Evolutionary conservation across 2,888 invertebrate genomes (phyloP), one percentile per base, ranked within the genome.

Genomic region (Agrochola macilenta): DNA sequence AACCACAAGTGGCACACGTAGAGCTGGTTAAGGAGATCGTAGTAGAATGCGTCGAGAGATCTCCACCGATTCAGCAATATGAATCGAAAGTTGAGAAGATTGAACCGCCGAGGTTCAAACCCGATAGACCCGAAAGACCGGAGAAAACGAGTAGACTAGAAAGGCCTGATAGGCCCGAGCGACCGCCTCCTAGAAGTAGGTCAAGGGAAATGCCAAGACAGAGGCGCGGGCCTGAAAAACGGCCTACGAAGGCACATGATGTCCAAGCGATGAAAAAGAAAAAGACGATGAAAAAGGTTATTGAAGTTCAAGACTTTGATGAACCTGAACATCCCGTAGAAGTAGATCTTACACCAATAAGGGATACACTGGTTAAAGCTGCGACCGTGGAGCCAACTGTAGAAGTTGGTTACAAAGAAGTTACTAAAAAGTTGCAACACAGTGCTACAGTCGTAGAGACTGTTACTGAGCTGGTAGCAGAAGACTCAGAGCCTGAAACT

Each of bases 301-400:
- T 95, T 9, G 96, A 96, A 90, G 96, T 96, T 58, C 89, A 95
- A 88, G 93, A 95, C 63, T 96, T 96, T 86, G 96, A 95, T 70
- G 95, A 96, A 73, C 80, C 90, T 70, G 85, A 89, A 39, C 91
- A 91, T 78, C 39, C 84, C 2, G 83, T 88, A 65, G 83, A 87
- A 76, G 86, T 90, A 61, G 84, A 87, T 78, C 49, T 81, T 12
- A 65, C 61, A 61, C 85, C 90, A 35, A 70, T 85, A 66, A 78
- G 26, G 23, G 70, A 74, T 30, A 58, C 74, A 49, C 35, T 78
- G 9, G 39, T 35, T 61, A 86, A 87, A 69, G 60, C 73, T 57
- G 26, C 26, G n/a, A 60, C 76, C 20, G 70, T 85, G 14, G 81
- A 86, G n/a, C 57, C 78, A 26, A 60, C 43, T 7, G 57, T 76